These are phyloP conservation scores for Menura novaehollandiae DNA, from an alignment of 2,113 vertebrate genomes.

Conservation along the genomic window DNA sequence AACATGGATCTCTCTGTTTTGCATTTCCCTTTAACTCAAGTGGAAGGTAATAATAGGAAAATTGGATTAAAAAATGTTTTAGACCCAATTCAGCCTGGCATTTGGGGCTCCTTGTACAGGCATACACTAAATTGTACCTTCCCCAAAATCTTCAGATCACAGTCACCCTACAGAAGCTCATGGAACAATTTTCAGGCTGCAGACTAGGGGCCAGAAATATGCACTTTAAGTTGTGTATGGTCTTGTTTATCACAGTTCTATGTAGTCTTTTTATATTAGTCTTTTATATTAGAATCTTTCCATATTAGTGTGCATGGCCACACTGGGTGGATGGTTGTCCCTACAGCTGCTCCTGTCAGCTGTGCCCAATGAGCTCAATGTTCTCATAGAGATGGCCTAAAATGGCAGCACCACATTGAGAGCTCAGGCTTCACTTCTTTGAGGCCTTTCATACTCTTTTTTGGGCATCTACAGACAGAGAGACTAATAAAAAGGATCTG, in stretches of 20 bases:
- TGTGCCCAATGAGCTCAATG: not conserved
- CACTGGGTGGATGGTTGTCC: not conserved
- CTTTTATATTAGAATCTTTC: not conserved
- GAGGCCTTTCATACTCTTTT: not conserved
- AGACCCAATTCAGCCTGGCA: not conserved
- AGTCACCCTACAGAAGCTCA: not conserved
- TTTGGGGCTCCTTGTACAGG: not conserved
- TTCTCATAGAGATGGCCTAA: not conserved
- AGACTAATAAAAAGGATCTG: not conserved
- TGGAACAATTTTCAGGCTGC: not conserved
- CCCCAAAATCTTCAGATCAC: not conserved
- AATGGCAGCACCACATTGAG: not conserved
- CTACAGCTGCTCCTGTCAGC: not conserved
- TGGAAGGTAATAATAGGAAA: slow-evolving; percentile 1
- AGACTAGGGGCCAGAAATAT: not conserved
- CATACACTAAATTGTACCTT: not conserved
- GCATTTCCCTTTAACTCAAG: not conserved
- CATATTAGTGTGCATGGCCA: not conserved
- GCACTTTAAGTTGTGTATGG: not conserved
- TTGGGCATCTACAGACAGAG: not conserved
- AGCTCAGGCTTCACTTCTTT: not conserved
- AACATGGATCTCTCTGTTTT: not conserved
- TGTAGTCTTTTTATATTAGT: not conserved
- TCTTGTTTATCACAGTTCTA: not conserved
- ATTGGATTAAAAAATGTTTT: not conserved